phyloP scores from a whole-genome alignment of 2,888 invertebrate genomes.

The Luperina nickerlii region DNA sequence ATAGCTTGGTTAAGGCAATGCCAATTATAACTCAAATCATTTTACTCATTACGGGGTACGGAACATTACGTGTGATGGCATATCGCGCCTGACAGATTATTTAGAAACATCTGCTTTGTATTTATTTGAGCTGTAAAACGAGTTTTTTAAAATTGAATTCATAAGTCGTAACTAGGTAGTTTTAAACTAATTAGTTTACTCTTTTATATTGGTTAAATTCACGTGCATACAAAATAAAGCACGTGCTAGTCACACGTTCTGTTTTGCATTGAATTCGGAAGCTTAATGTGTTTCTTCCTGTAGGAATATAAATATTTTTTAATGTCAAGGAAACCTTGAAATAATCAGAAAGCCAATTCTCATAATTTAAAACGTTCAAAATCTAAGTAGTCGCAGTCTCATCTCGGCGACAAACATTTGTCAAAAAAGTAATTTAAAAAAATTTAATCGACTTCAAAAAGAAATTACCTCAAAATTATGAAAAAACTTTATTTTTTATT shows the following conservation, averaged over 20 bases:
- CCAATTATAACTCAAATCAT: slow-evolving; percentile 61
- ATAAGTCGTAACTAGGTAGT: slow-evolving; percentile 63
- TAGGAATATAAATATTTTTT: not conserved
- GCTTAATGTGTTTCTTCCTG: not conserved
- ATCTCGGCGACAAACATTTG: no score
- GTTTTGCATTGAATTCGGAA: slow-evolving; percentile 22
- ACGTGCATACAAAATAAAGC: not conserved
- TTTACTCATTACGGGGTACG: slow-evolving; percentile 56
- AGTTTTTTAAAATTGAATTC: slow-evolving; percentile 71
- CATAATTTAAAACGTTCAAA: no score
- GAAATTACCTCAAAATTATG: no score
- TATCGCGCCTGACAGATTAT: slow-evolving; percentile 57
- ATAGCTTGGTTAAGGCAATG: slow-evolving; percentile 29
- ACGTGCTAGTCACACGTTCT: not conserved
- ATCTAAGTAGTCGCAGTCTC: no score
- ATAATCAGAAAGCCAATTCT: no score
- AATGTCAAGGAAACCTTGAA: no score
- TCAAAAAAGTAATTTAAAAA: no score
- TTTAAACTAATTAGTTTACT: slow-evolving; percentile 49
- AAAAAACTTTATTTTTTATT: no score
- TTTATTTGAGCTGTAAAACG: slow-evolving; percentile 62
- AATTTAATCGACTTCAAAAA: no score
- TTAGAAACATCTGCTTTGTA: slow-evolving; percentile 72
- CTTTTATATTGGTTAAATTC: slow-evolving; percentile 49
- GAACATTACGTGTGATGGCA: slow-evolving; percentile 58